A percentile compares a stretch with the other conserved stretches of the same genome.
phyloP scores from a whole-genome alignment of 2,113 vertebrate genomes.

The Vulpes lagopus region DNA sequence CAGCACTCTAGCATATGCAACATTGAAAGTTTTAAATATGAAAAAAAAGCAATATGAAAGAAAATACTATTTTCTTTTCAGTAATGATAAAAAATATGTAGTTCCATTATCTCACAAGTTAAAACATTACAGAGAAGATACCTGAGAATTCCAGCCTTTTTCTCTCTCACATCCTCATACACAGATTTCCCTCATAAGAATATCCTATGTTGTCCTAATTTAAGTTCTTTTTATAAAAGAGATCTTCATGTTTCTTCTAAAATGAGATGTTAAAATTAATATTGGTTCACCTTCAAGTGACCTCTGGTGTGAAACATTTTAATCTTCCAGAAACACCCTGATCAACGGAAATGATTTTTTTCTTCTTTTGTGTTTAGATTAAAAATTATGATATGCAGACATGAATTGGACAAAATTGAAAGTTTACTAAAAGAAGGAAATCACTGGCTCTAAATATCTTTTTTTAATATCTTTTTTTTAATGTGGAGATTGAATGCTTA shows the following conservation, averaged over 20 bases:
- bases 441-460: constrained; percentile 24
- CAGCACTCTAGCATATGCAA: not conserved
- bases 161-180: not conserved
- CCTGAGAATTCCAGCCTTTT: not conserved
- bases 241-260: constrained; percentile 44
- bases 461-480: constrained; percentile 32
- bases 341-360: constrained; percentile 60
- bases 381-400: constrained; percentile 59
- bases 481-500: not conserved
- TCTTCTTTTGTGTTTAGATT: constrained; percentile 68
- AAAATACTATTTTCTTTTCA: not conserved
- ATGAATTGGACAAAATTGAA: constrained; percentile 13
- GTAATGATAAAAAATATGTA: not conserved
- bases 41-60: not conserved
- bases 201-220: not conserved
- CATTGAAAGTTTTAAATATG: not conserved
- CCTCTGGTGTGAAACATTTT: constrained; percentile 15
- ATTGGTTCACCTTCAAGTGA: constrained; percentile 46
- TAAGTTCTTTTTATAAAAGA: not conserved
- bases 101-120: not conserved
- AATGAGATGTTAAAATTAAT: constrained; percentile 10
- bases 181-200: constrained; percentile 41
- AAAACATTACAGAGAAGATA: constrained; percentile 6
- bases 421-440: constrained; percentile 51
- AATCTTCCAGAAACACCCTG: constrained; percentile 60